phyloP scores from a whole-genome alignment of 2,888 invertebrate genomes.

The Lissocephala sabroskyi region DNA sequence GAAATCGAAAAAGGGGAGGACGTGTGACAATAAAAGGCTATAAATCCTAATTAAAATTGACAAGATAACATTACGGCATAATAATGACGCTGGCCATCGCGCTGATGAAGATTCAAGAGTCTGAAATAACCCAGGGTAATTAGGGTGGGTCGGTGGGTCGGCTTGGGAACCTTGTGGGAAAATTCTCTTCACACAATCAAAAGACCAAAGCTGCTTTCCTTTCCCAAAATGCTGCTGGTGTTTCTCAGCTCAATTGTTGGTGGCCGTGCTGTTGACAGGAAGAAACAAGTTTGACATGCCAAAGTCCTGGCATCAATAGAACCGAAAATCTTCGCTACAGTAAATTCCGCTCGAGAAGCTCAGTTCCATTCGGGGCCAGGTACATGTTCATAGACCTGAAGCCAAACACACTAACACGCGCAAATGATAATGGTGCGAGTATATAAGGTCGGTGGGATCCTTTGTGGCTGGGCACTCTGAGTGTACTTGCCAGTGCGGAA shows the following conservation, averaged over 20 bases:
- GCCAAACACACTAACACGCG: not conserved
- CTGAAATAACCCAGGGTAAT: conserved; percentile 20
- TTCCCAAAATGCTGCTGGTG: too few species aligned
- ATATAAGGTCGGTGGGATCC: too few species aligned
- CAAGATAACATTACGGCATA: conserved; percentile 29
- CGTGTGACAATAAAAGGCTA: conserved; percentile 25
- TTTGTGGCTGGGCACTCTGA: too few species aligned
- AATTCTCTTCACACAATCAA: conserved; percentile 8
- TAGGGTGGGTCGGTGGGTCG: conserved; percentile 30
- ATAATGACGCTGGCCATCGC: not conserved
- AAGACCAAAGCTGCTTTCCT: conserved; percentile 13
- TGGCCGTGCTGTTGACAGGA: not conserved
- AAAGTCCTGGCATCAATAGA: not conserved
- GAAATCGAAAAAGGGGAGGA: conserved; percentile 12
- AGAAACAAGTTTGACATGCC: conserved; percentile 24
- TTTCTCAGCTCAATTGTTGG: too few species aligned
- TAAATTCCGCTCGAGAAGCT: conserved; percentile 8
- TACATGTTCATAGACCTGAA: conserved; percentile 50
- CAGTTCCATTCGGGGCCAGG: conserved; percentile 28
- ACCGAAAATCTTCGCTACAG: conserved; percentile 12
- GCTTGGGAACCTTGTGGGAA: conserved; percentile 21
- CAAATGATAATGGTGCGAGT: too few species aligned
- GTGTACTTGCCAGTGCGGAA: conserved; percentile 58
- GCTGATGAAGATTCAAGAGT: not conserved
- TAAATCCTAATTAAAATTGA: conserved; percentile 64